A percentile compares a stretch with the other conserved stretches of the same genome.
Evolutionary conservation across 2,888 invertebrate genomes (phyloP).

Genomic region (Tinea semifulvella): DNA sequence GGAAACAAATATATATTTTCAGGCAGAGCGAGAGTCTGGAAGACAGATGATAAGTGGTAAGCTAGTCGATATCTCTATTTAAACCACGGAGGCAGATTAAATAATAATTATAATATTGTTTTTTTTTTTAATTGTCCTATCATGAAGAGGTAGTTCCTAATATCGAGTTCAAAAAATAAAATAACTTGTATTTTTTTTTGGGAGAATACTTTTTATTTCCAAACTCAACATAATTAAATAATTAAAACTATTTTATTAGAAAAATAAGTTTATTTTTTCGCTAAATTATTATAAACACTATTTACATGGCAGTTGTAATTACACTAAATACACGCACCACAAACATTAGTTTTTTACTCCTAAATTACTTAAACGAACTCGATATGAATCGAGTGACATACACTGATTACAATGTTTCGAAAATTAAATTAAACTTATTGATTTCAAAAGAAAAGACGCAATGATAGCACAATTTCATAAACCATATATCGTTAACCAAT

Average conservation of each 20-base stretch:
- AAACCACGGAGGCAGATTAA: too few relatives aligned
- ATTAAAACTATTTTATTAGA: not conserved
- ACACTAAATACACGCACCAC: not conserved
- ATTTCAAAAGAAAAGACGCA: slow-evolving; percentile 7
- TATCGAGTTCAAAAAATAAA: too few relatives aligned
- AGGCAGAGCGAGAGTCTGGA: too few relatives aligned
- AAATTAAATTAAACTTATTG: not conserved
- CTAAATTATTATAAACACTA: slow-evolving; percentile 8
- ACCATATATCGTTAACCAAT: not conserved
- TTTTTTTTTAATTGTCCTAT: too few relatives aligned
- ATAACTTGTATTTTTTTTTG: too few relatives aligned
- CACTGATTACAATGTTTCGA: slow-evolving; percentile 3
- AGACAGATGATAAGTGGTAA: too few relatives aligned
- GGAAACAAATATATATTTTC: too few relatives aligned
- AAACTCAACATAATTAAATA: too few relatives aligned
- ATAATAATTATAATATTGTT: too few relatives aligned
- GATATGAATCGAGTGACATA: not conserved
- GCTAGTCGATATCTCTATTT: too few relatives aligned
- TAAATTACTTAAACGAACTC: not conserved
- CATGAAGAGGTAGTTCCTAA: too few relatives aligned
- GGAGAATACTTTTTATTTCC: too few relatives aligned
- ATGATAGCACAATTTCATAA: not conserved
- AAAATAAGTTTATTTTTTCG: not conserved
- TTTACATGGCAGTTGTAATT: slow-evolving; percentile 11
- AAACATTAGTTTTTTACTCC: not conserved